A percentile compares a stretch with the other conserved stretches of the same genome.
Conservation (phyloP, 2,888 invertebrate genomes). For the Mallateleia sp. region DNA sequence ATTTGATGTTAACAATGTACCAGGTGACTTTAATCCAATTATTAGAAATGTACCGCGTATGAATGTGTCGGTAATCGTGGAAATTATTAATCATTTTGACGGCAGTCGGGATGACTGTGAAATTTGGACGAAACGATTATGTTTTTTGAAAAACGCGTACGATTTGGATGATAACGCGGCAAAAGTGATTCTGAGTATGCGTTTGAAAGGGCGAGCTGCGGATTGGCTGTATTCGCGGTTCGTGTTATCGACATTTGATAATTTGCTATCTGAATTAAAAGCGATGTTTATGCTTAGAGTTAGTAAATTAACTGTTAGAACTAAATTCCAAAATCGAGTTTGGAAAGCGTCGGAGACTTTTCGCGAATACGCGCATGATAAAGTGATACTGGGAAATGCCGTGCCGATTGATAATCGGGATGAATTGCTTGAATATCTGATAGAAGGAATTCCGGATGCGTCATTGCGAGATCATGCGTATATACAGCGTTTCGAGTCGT, state of each 20-base stretch:
- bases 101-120: background rate
- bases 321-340: constrained; percentile 11
- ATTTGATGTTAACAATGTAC: background rate
- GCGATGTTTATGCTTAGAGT: constrained; percentile 62
- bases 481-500: background rate
- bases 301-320: constrained; percentile 22
- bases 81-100: constrained; percentile 20
- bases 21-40: constrained; percentile 13
- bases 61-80: too few relatives aligned
- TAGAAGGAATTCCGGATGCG: constrained; percentile 11
- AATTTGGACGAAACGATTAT: constrained; percentile 45
- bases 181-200: constrained; percentile 61
- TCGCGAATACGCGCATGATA: constrained; percentile 23
- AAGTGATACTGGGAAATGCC: constrained; percentile 5
- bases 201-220: constrained; percentile 56
- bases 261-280: constrained; percentile 41
- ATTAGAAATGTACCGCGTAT: too few relatives aligned
- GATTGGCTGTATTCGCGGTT: constrained; percentile 76
- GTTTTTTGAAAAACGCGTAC: constrained; percentile 53
- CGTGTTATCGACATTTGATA: constrained; percentile 30
- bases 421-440: constrained; percentile 18
- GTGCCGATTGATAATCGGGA: background rate
- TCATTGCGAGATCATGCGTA: constrained; percentile 6
- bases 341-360: constrained; percentile 4
- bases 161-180: constrained; percentile 52